Conservation (phyloP, 2,888 invertebrate species). For the Apamea sordens region DNA sequence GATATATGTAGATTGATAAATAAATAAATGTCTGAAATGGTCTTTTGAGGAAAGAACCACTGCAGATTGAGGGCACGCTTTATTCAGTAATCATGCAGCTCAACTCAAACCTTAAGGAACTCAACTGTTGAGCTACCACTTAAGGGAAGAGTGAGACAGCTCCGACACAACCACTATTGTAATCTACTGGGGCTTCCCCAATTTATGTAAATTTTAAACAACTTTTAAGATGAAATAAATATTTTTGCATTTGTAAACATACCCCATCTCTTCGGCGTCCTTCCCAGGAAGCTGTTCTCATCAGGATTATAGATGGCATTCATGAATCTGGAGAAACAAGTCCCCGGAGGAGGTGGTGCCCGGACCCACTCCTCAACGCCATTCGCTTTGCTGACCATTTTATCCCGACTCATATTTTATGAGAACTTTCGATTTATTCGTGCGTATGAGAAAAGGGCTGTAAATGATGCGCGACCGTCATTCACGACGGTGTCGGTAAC, state of each 20-base stretch:
- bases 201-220: background rate
- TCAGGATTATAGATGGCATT: slow-evolving; percentile 82
- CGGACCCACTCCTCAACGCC: slow-evolving; percentile 85
- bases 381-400: slow-evolving; percentile 81
- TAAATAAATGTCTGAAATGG: too few species aligned
- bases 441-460: slow-evolving; percentile 5
- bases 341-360: slow-evolving; percentile 78
- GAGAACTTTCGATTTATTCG: slow-evolving; percentile 24
- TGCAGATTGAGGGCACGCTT: too few species aligned
- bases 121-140: background rate
- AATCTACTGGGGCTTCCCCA: background rate
- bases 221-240: background rate
- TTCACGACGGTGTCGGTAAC: slow-evolving; percentile 64
- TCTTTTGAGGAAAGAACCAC: too few species aligned
- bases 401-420: background rate
- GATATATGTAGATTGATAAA: too few species aligned
- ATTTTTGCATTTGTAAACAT: slow-evolving; percentile 66
- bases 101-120: too few species aligned
- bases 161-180: background rate
- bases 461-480: slow-evolving; percentile 66
- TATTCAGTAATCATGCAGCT: too few species aligned
- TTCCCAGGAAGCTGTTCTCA: slow-evolving; percentile 84
- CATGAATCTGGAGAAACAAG: slow-evolving; percentile 74
- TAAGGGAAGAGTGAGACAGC: background rate
- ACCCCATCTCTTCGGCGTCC: slow-evolving; percentile 88